Evolutionary conservation across 2,113 vertebrate genomes (phyloP), one percentile per base, ranked within the genome.

Genomic region (Sturnira hondurensis): DNA sequence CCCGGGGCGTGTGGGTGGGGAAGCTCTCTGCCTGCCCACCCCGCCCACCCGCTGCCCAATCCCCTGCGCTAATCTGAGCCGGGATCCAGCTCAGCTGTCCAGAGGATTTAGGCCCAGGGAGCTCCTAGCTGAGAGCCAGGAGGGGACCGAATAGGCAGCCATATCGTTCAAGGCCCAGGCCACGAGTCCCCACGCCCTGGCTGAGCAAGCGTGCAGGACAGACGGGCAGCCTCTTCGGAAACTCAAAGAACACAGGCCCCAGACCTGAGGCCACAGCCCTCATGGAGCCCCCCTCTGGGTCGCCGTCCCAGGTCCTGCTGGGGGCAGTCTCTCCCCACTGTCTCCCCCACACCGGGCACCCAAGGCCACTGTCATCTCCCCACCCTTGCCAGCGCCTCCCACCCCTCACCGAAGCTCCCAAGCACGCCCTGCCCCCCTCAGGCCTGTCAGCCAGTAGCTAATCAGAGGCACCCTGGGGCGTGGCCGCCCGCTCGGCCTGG

Each of bases 41-140:
- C 90, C 33, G 5, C 63, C 82, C 15, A 22, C 15, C n/a, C 82
- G 22, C 9, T 1, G 70, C 90, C 67, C 98, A 99, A 99, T 99
- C 99, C 97, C 97, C 89, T 86, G 96, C 78, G 38, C 96, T 99
- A 99, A 99, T 99, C 99, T 99, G 96, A 98, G 98, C 0, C 52
- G 38, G 54, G 97, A 88, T 89, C 93, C 96, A 94, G 97, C 98
- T 98, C 98, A 98, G 98, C 97, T 97, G 90, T 95, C 93, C 96
- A 94, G 94, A 96, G 99, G 99, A 99, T 99, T 99, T 99, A 97
- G 78, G 96, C 94, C 90, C 83, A 28, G 58, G 73, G 76, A 43
- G 54, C 67, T 14, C 92, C 96, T 89, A 67, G 96, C 97, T 94
- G 98, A 67, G 70, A 84, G 96, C 97, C 28, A 84, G 92, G 95